These are phyloP conservation scores for Apostichopus californicus DNA, from an alignment of 35 echinoderm and acorn worm species.

Conservation along the genomic window DNA sequence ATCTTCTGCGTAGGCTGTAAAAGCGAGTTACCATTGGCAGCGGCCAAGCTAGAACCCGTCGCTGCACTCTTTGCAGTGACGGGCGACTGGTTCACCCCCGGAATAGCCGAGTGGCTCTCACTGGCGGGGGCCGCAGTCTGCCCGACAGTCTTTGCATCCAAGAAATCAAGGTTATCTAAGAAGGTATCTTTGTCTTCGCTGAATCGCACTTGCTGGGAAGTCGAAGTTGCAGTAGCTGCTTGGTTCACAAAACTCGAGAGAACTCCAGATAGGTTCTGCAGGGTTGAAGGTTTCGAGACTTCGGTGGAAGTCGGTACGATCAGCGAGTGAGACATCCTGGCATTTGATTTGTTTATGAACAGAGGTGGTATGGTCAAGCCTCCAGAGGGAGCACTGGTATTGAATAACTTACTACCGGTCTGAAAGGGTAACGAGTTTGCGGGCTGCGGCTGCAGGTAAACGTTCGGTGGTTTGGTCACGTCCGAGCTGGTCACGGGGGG, in stretches of 20 bases:
- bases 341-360: background rate
- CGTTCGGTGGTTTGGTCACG: constrained; percentile 43
- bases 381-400: background rate
- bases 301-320: background rate
- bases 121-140: background rate
- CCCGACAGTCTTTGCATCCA: background rate
- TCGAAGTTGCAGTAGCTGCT: background rate
- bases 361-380: background rate
- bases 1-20: background rate
- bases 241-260: background rate
- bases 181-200: background rate
- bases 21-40: background rate
- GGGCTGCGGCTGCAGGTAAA: constrained; percentile 53
- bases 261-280: background rate
- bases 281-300: background rate
- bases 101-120: too few species aligned
- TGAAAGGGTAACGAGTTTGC: constrained; percentile 35
- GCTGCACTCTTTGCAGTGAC: background rate
- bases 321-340: background rate
- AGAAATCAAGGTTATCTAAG: constrained; percentile 14
- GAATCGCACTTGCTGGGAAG: background rate
- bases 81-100: background rate
- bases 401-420: constrained; percentile 15
- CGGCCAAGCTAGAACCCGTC: background rate
- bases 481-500: constrained; percentile 1